phyloP scores from a whole-genome alignment of 1,140 invertebrate species.

The Heliconius himera region DNA sequence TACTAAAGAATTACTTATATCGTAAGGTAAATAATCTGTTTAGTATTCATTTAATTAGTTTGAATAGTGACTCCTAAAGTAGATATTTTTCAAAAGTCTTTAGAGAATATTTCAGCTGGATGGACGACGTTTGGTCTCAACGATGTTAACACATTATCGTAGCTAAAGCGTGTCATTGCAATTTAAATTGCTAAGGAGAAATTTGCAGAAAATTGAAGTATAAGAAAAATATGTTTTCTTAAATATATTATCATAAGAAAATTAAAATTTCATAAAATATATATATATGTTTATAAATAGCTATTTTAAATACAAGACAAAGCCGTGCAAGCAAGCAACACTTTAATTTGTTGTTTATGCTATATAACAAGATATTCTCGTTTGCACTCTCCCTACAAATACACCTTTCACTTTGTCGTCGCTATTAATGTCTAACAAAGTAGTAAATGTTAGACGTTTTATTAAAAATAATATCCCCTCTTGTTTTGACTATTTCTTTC shows the following conservation, averaged over 20 bases:
- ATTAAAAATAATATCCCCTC: background rate
- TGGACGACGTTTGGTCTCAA: background rate
- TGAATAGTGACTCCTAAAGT: no score
- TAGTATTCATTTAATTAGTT: no score
- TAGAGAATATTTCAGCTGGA: background rate
- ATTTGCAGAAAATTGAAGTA: background rate
- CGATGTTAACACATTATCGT: background rate
- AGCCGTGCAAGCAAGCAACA: background rate
- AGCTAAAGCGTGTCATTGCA: background rate
- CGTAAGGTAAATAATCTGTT: no score
- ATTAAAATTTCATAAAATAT: no score
- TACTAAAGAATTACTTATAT: no score
- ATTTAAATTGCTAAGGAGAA: conserved; percentile 1
- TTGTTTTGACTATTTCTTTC: no score
- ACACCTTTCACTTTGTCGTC: conserved; percentile 6
- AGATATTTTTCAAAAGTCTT: background rate
- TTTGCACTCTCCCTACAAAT: background rate
- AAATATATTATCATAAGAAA: background rate
- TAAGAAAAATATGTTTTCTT: background rate
- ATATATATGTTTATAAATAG: background rate
- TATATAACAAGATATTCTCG: conserved; percentile 8
- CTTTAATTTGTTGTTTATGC: background rate
- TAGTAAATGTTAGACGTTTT: background rate
- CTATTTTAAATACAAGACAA: background rate
- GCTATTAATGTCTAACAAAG: background rate